These are phyloP conservation scores for Acrossocheilus fasciatus DNA, from an alignment of 2,797 vertebrate genomes.

Conservation along the genomic window DNA sequence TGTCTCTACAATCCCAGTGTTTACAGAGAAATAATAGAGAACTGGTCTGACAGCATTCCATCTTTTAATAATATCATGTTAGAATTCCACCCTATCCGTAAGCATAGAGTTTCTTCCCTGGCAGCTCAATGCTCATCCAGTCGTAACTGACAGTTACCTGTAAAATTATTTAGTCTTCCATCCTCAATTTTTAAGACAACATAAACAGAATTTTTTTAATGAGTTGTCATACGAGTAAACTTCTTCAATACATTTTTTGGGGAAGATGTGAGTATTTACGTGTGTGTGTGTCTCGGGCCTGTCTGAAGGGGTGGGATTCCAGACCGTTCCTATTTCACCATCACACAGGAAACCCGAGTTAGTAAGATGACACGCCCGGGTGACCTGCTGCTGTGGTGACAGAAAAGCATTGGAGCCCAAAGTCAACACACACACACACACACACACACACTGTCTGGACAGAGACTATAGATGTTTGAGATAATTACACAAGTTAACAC, in stretches of 20 bases:
- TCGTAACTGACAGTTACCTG: conserved; percentile 17
- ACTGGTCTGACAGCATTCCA: conserved; percentile 74
- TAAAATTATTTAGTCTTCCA: background rate
- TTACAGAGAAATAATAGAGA: conserved; percentile 62
- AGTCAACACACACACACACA: conserved; percentile 30
- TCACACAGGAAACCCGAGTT: conserved; percentile 53
- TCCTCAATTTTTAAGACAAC: background rate
- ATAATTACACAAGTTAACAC: background rate
- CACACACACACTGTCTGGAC: background rate
- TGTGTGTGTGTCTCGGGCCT: conserved; percentile 2
- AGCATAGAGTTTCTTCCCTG: conserved; percentile 47
- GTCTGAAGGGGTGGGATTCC: conserved; percentile 32
- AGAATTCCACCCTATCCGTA: conserved; percentile 40
- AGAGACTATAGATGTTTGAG: background rate
- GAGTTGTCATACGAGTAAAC: background rate
- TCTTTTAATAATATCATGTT: conserved; percentile 26
- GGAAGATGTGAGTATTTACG: background rate
- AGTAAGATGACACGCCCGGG: conserved; percentile 51
- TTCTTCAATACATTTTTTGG: background rate
- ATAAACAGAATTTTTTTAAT: background rate
- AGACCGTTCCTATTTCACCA: conserved; percentile 41
- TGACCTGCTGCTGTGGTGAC: conserved; percentile 55
- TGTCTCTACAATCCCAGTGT: conserved; percentile 34
- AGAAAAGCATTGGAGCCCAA: conserved; percentile 53
- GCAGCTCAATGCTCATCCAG: background rate